phyloP scores from a whole-genome alignment of 2,888 invertebrate species.

The Drosophila borealis region DNA sequence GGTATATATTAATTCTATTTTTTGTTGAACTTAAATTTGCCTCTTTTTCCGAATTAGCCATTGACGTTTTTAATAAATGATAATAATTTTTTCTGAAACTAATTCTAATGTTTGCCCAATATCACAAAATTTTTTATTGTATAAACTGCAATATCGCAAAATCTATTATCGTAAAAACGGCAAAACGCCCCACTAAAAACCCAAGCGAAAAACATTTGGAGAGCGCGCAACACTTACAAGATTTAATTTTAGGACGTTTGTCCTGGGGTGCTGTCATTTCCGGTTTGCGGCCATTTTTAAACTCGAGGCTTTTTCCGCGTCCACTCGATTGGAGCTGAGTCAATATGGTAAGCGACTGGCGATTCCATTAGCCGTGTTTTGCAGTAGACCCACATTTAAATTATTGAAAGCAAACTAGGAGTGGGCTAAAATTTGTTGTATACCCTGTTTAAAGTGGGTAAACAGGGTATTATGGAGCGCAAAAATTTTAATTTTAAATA shows the following conservation, averaged over 20 bases:
- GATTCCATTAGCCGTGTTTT: conserved; percentile 32
- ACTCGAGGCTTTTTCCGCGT: conserved; percentile 22
- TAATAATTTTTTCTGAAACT: too few relatives aligned
- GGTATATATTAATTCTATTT: too few relatives aligned
- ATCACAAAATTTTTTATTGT: too few relatives aligned
- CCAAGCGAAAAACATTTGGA: not conserved
- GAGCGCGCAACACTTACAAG: not conserved
- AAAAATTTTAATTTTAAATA: too few relatives aligned
- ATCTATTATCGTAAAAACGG: not conserved
- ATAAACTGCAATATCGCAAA: not conserved
- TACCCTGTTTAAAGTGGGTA: too few relatives aligned
- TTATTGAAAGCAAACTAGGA: conserved; percentile 42
- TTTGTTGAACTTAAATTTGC: too few relatives aligned
- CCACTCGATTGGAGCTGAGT: conserved; percentile 35
- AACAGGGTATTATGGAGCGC: too few relatives aligned
- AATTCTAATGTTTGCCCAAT: too few relatives aligned
- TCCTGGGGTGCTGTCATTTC: conserved; percentile 1
- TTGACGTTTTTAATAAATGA: too few relatives aligned
- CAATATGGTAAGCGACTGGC: conserved; percentile 41
- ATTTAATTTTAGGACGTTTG: not conserved
- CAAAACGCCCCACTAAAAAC: not conserved
- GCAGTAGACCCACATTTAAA: conserved; percentile 46
- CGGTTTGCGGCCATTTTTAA: conserved; percentile 3
- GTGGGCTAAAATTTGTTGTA: too few relatives aligned
- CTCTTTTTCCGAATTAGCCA: too few relatives aligned